Percentiles rank a stretch among this genome's conserved stretches.
These are phyloP conservation scores for Mus spretus DNA, from an alignment of 2,797 vertebrate species.

Conservation along the genomic window DNA sequence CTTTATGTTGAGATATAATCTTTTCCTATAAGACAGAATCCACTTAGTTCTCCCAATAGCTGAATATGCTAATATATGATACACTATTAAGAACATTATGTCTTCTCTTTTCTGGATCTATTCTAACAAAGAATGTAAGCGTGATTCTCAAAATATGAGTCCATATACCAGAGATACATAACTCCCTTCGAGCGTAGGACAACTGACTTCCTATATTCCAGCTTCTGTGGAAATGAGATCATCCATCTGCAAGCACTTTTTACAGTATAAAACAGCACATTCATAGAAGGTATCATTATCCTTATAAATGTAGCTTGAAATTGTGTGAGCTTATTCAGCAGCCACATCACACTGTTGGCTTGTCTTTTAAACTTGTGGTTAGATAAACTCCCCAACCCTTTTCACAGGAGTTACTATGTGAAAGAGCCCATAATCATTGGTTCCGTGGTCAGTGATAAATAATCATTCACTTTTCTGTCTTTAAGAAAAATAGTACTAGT, in stretches of 20 bases:
- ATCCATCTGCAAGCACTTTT: constrained; percentile 64
- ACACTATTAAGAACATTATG: neutral
- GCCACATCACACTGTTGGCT: constrained; percentile 71
- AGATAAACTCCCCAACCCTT: constrained; percentile 71
- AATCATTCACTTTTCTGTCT: constrained; percentile 50
- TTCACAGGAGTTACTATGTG: constrained; percentile 58
- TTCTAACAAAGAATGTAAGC: neutral
- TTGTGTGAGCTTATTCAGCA: constrained; percentile 70
- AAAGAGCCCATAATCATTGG: constrained; percentile 70
- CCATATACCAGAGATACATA: neutral
- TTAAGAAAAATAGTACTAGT: constrained; percentile 64
- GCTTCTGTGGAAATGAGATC: constrained; percentile 66
- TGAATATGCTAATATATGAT: constrained; percentile 4
- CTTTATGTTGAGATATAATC: constrained; percentile 19
- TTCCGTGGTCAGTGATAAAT: constrained; percentile 68
- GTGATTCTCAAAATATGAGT: constrained; percentile 53
- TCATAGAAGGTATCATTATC: constrained; percentile 66
- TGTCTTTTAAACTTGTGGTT: constrained; percentile 68
- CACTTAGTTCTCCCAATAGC: neutral
- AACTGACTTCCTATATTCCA: constrained; percentile 48
- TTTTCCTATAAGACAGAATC: constrained; percentile 2
- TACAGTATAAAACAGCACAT: constrained; percentile 55
- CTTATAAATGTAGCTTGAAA: constrained; percentile 74
- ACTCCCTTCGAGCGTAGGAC: constrained; percentile 10
- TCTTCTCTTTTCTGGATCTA: neutral